Evolutionary conservation across 2,113 vertebrate species (phyloP).

Genomic region (Ictidomys tridecemlineatus): DNA sequence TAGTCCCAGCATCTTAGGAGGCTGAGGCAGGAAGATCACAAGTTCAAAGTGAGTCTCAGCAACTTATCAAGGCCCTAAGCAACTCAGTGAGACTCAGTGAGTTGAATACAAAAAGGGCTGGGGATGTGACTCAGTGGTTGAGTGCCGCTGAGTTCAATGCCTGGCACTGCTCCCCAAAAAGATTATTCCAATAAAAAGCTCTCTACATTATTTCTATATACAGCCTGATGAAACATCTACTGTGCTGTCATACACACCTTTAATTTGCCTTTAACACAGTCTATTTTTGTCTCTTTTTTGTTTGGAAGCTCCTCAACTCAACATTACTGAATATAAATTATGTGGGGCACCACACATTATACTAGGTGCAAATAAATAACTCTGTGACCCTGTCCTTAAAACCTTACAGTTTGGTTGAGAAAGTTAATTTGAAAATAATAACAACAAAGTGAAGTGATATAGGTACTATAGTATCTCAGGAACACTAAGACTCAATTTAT

Average conservation of each 20-base stretch:
- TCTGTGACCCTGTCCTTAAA: neutral
- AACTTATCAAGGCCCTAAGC: too few species aligned
- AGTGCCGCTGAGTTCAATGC: too few species aligned
- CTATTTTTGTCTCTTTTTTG: conserved; percentile 1
- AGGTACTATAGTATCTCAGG: neutral
- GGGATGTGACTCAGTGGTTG: too few species aligned
- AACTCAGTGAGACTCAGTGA: too few species aligned
- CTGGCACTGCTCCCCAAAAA: too few species aligned
- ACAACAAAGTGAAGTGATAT: conserved; percentile 22
- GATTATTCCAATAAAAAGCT: neutral
- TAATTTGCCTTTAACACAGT: neutral
- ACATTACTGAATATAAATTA: neutral
- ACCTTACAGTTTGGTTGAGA: neutral
- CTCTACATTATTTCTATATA: neutral
- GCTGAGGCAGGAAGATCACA: too few species aligned
- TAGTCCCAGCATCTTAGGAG: too few species aligned
- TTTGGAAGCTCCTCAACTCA: neutral
- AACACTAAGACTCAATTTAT: neutral
- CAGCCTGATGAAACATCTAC: neutral
- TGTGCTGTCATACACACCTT: neutral
- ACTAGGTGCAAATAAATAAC: neutral
- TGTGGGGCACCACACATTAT: neutral
- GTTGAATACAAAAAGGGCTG: too few species aligned
- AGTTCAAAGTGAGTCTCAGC: too few species aligned
- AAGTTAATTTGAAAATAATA: conserved; percentile 1